phyloP scores from a whole-genome alignment of 2,888 invertebrate genomes.

The Yponomeuta sedellus region DNA sequence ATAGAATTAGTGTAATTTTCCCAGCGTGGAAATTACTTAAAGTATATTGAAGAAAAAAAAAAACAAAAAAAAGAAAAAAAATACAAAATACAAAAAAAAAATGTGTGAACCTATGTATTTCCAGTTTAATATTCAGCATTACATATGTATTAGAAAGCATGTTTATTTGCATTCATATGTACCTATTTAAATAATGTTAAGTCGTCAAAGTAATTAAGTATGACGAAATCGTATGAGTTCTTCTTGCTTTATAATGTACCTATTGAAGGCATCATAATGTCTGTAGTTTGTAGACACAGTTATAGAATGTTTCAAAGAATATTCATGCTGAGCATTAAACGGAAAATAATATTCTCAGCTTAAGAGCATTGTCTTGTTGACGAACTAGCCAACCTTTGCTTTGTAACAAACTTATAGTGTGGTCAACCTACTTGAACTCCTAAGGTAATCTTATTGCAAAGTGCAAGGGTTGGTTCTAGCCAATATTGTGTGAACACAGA shows the following conservation, averaged over 20 bases:
- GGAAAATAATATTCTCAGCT: slow-evolving; percentile 72
- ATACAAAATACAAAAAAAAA: slow-evolving; percentile 49
- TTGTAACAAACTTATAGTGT: slow-evolving; percentile 60
- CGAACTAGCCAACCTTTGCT: slow-evolving; percentile 72
- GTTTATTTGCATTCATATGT: slow-evolving; percentile 65
- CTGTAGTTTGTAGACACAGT: slow-evolving; percentile 24
- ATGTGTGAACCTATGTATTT: slow-evolving; percentile 68
- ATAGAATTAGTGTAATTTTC: slow-evolving; percentile 94
- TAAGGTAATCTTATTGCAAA: slow-evolving; percentile 51
- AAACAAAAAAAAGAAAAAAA: slow-evolving; percentile 40
- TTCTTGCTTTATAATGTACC: slow-evolving; percentile 28
- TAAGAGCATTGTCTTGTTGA: slow-evolving; percentile 66
- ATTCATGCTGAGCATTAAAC: slow-evolving; percentile 75
- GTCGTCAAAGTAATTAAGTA: slow-evolving; percentile 21
- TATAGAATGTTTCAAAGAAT: slow-evolving; percentile 47
- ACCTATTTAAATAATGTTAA: slow-evolving; percentile 17
- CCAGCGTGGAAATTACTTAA: slow-evolving; percentile 79
- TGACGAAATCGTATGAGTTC: slow-evolving; percentile 9
- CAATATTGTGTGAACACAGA: slow-evolving; percentile 29
- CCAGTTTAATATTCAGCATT: slow-evolving; percentile 78
- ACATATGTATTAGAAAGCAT: slow-evolving; percentile 59
- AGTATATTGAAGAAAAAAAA: slow-evolving; percentile 48
- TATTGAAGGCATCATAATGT: slow-evolving; percentile 39
- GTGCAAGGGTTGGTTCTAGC: slow-evolving; percentile 63
- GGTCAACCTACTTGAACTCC: slow-evolving; percentile 42